Percentiles rank a stretch among this genome's conserved stretches.
phyloP scores from a whole-genome alignment of 2,888 invertebrate species.

The Synergus itoensis region DNA sequence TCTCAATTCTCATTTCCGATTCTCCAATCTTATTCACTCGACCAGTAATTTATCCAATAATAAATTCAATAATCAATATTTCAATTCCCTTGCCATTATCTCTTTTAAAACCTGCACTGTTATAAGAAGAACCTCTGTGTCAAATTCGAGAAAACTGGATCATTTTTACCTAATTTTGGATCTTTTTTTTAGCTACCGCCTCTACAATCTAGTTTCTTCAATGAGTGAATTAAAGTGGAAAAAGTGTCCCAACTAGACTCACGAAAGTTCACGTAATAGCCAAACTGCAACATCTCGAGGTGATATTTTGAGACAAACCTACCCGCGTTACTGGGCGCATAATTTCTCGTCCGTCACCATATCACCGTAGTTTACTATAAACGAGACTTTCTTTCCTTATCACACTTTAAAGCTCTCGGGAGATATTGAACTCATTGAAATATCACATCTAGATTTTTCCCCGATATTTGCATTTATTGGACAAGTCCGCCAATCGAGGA shows the following conservation, averaged over 20 bases:
- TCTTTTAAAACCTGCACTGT: too few species aligned
- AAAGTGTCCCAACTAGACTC: neutral
- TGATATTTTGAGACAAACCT: conserved; percentile 34
- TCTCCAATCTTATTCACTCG: conserved; percentile 4
- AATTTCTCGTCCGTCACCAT: conserved; percentile 14
- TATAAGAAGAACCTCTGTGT: neutral
- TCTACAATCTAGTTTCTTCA: neutral
- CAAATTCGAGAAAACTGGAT: neutral
- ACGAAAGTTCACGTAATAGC: conserved; percentile 32
- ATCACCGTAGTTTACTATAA: neutral
- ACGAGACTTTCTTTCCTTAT: conserved; percentile 9
- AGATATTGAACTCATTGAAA: neutral
- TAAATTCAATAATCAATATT: neutral
- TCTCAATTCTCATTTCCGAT: conserved; percentile 9
- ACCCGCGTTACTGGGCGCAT: conserved; percentile 12
- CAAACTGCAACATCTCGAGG: conserved; percentile 35
- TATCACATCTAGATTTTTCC: neutral
- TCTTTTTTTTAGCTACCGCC: neutral
- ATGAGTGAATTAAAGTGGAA: neutral
- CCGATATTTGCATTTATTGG: neutral
- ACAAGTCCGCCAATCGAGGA: neutral
- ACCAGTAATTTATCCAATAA: neutral
- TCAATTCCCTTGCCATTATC: too few species aligned
- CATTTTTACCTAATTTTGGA: too few species aligned
- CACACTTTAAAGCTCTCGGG: neutral